Conservation (phyloP, 2,888 invertebrate species). For the Eulithis prunata region DNA sequence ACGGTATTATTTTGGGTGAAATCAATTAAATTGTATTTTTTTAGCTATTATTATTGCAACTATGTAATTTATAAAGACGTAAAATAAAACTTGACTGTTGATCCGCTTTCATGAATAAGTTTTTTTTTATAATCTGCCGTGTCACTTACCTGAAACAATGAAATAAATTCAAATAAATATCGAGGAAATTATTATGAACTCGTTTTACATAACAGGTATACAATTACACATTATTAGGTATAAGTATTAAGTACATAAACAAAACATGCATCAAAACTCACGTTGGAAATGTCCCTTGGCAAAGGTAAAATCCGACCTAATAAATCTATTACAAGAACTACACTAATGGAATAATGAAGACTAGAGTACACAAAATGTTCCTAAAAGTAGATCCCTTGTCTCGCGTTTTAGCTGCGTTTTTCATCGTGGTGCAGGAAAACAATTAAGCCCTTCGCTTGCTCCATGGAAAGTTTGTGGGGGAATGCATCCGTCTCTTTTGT, state of each 20-base stretch:
- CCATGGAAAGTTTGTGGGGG: slow-evolving; percentile 68
- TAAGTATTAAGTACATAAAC: too few relatives aligned
- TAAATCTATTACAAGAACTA: too few relatives aligned
- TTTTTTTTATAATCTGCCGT: background rate
- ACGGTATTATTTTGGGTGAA: slow-evolving; percentile 14
- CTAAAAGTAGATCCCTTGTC: slow-evolving; percentile 48
- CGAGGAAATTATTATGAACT: too few relatives aligned
- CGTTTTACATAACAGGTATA: too few relatives aligned
- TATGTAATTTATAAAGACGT: background rate
- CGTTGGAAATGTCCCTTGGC: too few relatives aligned
- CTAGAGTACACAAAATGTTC: slow-evolving; percentile 39
- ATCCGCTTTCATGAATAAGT: background rate
- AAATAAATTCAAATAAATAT: background rate
- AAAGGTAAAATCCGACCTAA: too few relatives aligned
- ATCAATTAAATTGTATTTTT: too few relatives aligned
- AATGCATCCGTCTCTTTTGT: slow-evolving; percentile 72
- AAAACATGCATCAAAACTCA: too few relatives aligned
- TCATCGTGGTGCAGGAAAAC: slow-evolving; percentile 71
- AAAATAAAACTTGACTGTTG: background rate
- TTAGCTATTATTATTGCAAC: too few relatives aligned
- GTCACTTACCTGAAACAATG: slow-evolving; percentile 22
- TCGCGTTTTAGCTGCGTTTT: slow-evolving; percentile 67
- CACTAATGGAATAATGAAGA: too few relatives aligned
- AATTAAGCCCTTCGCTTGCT: slow-evolving; percentile 79
- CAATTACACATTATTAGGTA: too few relatives aligned